Conservation (phyloP, 2,888 invertebrate genomes). For the Entomobrya multifasciata region DNA sequence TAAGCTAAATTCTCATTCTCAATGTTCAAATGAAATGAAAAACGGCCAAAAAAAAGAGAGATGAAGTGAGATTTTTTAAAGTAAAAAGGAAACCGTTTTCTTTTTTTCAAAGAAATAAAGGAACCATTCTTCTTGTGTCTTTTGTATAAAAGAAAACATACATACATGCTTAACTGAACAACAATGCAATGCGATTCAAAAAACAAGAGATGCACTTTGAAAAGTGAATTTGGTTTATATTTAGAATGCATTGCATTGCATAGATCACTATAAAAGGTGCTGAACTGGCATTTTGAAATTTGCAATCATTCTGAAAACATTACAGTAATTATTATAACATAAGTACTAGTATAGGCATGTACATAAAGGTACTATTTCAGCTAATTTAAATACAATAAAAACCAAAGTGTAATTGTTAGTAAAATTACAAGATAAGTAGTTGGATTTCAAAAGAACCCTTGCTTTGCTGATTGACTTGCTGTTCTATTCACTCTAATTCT, state of each 20-base stretch:
- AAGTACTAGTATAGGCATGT: not conserved
- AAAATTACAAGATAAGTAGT: too few species aligned
- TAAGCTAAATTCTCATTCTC: too few species aligned
- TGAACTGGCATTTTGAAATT: too few species aligned
- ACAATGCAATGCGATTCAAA: not conserved
- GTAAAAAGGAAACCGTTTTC: not conserved
- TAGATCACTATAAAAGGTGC: too few species aligned
- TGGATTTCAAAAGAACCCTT: too few species aligned
- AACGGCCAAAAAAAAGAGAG: not conserved
- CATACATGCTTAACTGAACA: not conserved
- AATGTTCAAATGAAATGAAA: not conserved
- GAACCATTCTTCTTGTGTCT: not conserved
- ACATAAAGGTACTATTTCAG: not conserved
- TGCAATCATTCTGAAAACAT: not conserved
- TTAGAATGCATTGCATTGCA: not conserved
- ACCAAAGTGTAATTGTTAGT: too few species aligned
- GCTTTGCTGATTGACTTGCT: too few species aligned
- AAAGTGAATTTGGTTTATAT: constrained; percentile 26
- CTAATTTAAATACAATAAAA: not conserved
- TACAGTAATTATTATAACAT: not conserved
- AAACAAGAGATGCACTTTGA: not conserved
- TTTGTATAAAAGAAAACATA: not conserved
- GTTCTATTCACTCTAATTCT: not conserved
- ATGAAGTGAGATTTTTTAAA: not conserved
- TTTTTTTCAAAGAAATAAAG: not conserved